Base-by-base conservation (phyloP, 1,140 invertebrate genomes). In the Polyergus mexicanus region DNA sequence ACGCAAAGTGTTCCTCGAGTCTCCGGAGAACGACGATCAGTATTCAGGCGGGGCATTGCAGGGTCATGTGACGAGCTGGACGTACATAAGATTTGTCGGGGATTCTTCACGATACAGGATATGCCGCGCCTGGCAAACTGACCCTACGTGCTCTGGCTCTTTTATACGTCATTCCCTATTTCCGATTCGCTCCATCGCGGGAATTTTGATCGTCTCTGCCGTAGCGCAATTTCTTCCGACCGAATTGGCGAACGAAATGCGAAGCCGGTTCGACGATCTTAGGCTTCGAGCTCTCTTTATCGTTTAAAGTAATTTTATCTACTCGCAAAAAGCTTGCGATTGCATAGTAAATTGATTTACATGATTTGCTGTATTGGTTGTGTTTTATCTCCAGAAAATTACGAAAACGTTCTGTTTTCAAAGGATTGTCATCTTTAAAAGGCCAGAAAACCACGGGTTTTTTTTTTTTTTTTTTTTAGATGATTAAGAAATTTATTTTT, bases 111-210 rank as follows among this genome's bases (percentile, higher is more conserved):
- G 74, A 86, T 91, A 91, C 88, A 89, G 87, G 89, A 92, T 89
- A 89, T 91, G 89, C 87, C 89, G 86, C 81, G 87, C 68, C 90
- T 78, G 90, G 90, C 88, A 92, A 91, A 92, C 91, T 91, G 91
- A 92, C 87, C 90, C 90, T 91, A 91, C 91, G 91, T 92, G 91
- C 90, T 86, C 84, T 77, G 91, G 91, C 91, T 91, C 89, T 89
- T 90, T 89, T 91, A 91, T 90, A 90, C 84, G 88, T 88, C 89
- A 89, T 90, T 90, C 80, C 80, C 86, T 84, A 90, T 90, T 92
- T 91, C 89, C 91, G 90, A 91, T 91, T 89, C 85, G 74, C 56
- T 89, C 84, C 68, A 86, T 72, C 84, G 76, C 69, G 71, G 65
- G 78, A 87, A 88, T 87, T 84, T 76, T 72, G 76, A 88, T 86